Base-by-base conservation (phyloP, 2,113 vertebrate genomes). In the Pseudorasbora parva region DNA sequence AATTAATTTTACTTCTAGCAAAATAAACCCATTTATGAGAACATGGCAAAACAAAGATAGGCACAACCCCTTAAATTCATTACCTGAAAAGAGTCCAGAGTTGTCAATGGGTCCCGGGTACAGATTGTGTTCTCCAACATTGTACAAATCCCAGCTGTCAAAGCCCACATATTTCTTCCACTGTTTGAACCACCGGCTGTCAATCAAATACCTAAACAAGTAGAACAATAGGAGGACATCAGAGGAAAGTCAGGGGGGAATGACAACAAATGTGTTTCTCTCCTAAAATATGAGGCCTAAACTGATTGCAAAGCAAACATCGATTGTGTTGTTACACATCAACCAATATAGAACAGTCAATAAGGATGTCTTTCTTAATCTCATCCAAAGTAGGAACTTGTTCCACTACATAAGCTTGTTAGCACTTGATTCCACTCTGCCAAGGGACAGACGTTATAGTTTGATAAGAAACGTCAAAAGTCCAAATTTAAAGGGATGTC, bases 131-230 rank as follows among this genome's bases (percentile, higher is more conserved):
- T 98, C 96, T 6, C 97, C 97, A 68, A 95, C 95, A 74, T 94
- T 96, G 90, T 96, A 97, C 95, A 96, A 94, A 79, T 99, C 97
- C 97, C 97, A 99, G 88, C 93, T 97, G 92, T 99, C 97, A 66
- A 96, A 99, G 41, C 97, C 97, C 87, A 99, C 98, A 82, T 97
- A 99, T 81, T 99, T 99, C 93, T 98, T 99, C 98, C 98, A 99
- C 78, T 97, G 97, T 86, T 97, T 97, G 91, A 98, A 99, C 97
- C 98, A 99, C 51, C 96, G 93, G 76, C 95, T 98, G 92, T 97
- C 97, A 88, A 99, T 96, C 69, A 99, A 90, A 92, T 91, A 95
- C 93, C 94, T 95, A 87, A 49, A 85, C 81, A 64, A 54, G 78
- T 54, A 69, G 27, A 30, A 86, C 11, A 73, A 72, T 43, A 23